Conservation (phyloP, 2,888 invertebrate species). For the Drepanosiphum platanoidis region DNA sequence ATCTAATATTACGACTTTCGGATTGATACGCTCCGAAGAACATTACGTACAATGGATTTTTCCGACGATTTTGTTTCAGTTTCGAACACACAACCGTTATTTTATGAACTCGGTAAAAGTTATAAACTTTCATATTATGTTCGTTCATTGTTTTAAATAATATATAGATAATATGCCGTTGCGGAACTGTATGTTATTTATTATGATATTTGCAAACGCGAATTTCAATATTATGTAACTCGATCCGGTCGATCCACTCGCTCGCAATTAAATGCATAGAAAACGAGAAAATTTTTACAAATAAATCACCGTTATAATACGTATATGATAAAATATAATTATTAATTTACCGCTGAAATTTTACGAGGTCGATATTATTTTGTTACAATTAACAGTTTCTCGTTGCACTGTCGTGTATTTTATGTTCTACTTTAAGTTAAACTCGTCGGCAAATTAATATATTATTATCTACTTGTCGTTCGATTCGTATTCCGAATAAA, state of each 20-base stretch:
- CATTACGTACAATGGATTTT: constrained; percentile 1
- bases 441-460: not conserved
- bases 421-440: not conserved
- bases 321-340: too few relatives aligned
- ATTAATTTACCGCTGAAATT: too few relatives aligned
- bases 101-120: not conserved
- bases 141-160: not conserved
- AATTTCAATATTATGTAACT: not conserved
- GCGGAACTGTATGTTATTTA: not conserved
- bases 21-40: constrained; percentile 20
- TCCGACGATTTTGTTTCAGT: constrained; percentile 8
- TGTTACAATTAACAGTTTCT: not conserved
- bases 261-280: too few relatives aligned
- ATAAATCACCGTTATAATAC: too few relatives aligned
- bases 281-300: too few relatives aligned
- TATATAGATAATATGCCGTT: not conserved
- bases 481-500: not conserved
- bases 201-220: not conserved
- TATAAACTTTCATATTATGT: not conserved
- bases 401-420: not conserved
- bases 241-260: too few relatives aligned
- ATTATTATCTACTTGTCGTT: too few relatives aligned
- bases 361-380: too few relatives aligned
- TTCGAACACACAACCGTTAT: not conserved
- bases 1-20: constrained; percentile 38